These are phyloP conservation scores for Serranochromis macrocephalus DNA, from an alignment of 2,113 vertebrate genomes.

Conservation along the genomic window DNA sequence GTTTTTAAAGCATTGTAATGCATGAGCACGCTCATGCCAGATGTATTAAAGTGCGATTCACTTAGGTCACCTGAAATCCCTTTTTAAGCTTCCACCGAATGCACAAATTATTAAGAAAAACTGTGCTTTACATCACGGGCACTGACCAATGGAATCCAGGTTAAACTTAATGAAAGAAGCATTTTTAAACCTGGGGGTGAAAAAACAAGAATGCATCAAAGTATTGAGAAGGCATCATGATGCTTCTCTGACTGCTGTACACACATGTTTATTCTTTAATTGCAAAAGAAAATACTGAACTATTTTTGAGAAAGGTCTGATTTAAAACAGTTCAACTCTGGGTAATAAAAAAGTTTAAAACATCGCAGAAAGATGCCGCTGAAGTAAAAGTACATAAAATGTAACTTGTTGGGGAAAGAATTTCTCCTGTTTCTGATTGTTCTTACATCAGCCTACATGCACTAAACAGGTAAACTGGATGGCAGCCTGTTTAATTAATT, in stretches of 20 bases:
- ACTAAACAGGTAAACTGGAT: not conserved
- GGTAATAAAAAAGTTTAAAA: not conserved
- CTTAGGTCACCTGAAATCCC: constrained; percentile 1
- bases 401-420: not conserved
- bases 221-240: not conserved
- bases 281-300: not conserved
- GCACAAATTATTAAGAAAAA: not conserved
- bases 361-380: not conserved
- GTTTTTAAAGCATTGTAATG: not conserved
- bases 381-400: not conserved
- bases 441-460: not conserved
- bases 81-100: not conserved
- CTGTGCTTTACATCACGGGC: not conserved
- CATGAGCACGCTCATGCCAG: not conserved
- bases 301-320: not conserved
- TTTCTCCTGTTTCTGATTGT: not conserved
- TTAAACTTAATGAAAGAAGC: constrained; percentile 3
- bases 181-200: not conserved
- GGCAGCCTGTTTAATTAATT: not conserved
- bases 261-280: not conserved
- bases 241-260: not conserved
- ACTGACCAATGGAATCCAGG: not conserved
- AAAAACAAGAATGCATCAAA: not conserved
- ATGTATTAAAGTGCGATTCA: not conserved
- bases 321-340: not conserved